A percentile compares a stretch with the other conserved stretches of the same genome.
Conservation (phyloP, 2,888 invertebrate genomes). For the Dryobota labecula region DNA sequence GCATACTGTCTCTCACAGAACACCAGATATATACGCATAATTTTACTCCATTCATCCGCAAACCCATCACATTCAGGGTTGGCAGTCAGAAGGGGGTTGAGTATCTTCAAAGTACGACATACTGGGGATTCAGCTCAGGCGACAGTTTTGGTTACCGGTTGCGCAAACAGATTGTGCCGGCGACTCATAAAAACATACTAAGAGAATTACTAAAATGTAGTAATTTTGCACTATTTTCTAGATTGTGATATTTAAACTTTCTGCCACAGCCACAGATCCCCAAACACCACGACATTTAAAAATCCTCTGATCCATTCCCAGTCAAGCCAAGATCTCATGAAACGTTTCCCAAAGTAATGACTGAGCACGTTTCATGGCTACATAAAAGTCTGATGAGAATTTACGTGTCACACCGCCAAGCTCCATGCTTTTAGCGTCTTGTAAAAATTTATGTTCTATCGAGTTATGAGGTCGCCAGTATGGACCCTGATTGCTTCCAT, state of each 20-base stretch:
- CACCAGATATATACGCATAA: too few relatives aligned
- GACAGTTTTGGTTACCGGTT: too few relatives aligned
- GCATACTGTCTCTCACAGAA: too few relatives aligned
- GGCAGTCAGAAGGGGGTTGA: too few relatives aligned
- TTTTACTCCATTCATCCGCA: too few relatives aligned
- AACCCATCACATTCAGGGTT: too few relatives aligned
- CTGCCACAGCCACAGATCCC: too few relatives aligned
- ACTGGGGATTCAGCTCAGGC: too few relatives aligned
- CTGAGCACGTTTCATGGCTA: slow-evolving; percentile 59
- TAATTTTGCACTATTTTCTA: not conserved
- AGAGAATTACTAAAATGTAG: not conserved
- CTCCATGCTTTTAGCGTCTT: slow-evolving; percentile 70
- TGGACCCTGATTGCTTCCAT: slow-evolving; percentile 70
- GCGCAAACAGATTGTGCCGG: too few relatives aligned
- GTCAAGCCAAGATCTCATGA: slow-evolving; percentile 23
- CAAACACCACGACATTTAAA: slow-evolving; percentile 14
- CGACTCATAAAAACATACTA: too few relatives aligned
- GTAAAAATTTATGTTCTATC: slow-evolving; percentile 72
- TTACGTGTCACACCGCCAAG: slow-evolving; percentile 65
- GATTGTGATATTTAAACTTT: not conserved
- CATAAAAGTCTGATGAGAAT: slow-evolving; percentile 69
- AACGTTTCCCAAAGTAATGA: slow-evolving; percentile 60
- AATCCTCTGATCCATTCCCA: not conserved
- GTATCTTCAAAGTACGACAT: too few relatives aligned
- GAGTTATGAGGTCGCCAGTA: slow-evolving; percentile 71